These are phyloP conservation scores for Drosophila rufa DNA, from an alignment of 1,140 invertebrate species.

Conservation along the genomic window DNA sequence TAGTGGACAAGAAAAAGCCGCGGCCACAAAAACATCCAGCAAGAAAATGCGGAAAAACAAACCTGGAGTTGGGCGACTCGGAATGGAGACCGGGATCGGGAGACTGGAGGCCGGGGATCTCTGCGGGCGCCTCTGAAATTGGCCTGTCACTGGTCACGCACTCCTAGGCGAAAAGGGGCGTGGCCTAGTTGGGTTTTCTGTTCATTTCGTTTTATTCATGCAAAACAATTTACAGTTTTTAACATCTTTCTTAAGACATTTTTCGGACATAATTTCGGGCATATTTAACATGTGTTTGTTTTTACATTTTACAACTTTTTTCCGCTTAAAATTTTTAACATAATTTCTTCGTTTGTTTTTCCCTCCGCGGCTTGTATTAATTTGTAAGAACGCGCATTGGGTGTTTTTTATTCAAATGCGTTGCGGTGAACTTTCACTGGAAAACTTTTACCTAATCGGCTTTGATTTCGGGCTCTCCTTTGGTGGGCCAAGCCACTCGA, in stretches of 20 bases:
- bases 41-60: constrained; percentile 78
- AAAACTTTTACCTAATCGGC: constrained; percentile 62
- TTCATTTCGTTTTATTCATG: constrained; percentile 42
- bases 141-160: constrained; percentile 71
- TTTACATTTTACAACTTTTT: constrained; percentile 57
- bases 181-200: constrained; percentile 17
- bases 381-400: constrained; percentile 68
- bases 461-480: constrained; percentile 53
- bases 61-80: constrained; percentile 43
- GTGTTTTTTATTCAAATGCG: constrained; percentile 67
- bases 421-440: constrained; percentile 65
- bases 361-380: constrained; percentile 55
- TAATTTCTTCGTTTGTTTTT: constrained; percentile 59
- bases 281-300: constrained; percentile 54
- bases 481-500: constrained; percentile 57
- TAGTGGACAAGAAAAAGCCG: constrained; percentile 57
- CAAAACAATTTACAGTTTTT: constrained; percentile 64
- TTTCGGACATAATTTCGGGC: constrained; percentile 29
- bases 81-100: constrained; percentile 1
- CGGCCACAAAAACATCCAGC: constrained; percentile 38
- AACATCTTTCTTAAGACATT: constrained; percentile 62
- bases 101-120: constrained; percentile 32
- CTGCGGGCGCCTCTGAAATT: constrained; percentile 74
- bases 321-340: constrained; percentile 34
- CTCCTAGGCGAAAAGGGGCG: constrained; percentile 19